Percentiles rank a stretch among this genome's conserved stretches.
Evolutionary conservation across 92 coral and sea anemone species (phyloP).

Genomic region (Plumapathes pennacea): DNA sequence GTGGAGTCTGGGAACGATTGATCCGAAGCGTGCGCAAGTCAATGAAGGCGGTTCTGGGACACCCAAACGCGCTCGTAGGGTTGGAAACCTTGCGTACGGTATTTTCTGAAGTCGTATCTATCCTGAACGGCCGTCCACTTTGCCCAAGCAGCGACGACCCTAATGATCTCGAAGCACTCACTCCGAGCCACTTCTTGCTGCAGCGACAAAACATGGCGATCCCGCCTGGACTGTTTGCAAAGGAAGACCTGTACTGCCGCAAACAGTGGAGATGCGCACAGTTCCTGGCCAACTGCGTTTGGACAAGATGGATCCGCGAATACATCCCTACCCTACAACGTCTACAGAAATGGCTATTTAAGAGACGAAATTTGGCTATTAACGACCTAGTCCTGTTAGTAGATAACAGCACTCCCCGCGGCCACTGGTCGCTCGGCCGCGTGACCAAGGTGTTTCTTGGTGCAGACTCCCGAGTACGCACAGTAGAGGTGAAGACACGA

Average conservation of each 20-base stretch:
- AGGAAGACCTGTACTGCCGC: conserved; percentile 39
- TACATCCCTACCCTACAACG: conserved; percentile 52
- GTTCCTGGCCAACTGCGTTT: conserved; percentile 50
- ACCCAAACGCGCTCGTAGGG: conserved; percentile 17
- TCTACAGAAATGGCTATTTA: conserved; percentile 45
- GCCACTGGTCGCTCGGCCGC: conserved; percentile 65
- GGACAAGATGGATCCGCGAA: conserved; percentile 64
- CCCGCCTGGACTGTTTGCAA: conserved; percentile 52
- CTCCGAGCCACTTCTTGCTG: conserved; percentile 55
- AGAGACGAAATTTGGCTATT: conserved; percentile 11
- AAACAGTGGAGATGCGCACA: conserved; percentile 59
- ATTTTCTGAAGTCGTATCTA: conserved; percentile 48
- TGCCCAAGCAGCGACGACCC: conserved; percentile 57
- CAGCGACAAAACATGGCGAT: conserved; percentile 52
- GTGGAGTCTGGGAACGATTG: conserved; percentile 28
- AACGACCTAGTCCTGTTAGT: conserved; percentile 44
- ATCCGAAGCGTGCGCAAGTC: conserved; percentile 25
- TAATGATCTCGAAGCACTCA: conserved; percentile 56
- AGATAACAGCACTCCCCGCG: conserved; percentile 46
- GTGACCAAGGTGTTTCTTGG: conserved; percentile 45
- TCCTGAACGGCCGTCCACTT: conserved; percentile 63
- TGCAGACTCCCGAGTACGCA: conserved; percentile 30
- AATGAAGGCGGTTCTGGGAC: conserved; percentile 26
- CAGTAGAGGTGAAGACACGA: conserved; percentile 57
- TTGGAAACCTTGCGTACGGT: conserved; percentile 38